Base-by-base conservation (phyloP, 2,797 vertebrate species). In the Scolopax bukidnonensis region DNA sequence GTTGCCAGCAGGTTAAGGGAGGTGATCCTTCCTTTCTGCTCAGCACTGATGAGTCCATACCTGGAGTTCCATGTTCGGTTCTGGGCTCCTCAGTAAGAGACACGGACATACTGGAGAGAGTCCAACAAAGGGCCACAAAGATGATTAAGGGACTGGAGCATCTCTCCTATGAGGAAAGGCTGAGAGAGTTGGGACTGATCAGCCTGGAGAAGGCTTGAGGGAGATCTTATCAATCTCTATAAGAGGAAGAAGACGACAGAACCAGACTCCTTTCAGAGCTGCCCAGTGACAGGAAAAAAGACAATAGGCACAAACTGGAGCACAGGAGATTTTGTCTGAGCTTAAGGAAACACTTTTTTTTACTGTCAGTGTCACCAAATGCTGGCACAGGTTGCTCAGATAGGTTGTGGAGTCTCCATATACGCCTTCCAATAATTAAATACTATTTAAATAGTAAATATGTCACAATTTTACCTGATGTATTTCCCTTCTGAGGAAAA, bases 401-500 rank as follows among this genome's bases (percentile, higher is more conserved):
- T 13, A 51, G 10, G 4, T 30, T 36, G 12, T 16, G 16, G 28
- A 61, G 48, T 38, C 23, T 38, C 32, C 16, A 18, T 30, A 43
- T 32, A n/a, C 17, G 33, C 10, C 17, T 78, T 90, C n/a, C 24
- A 67, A 83, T 36, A 43, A 17, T 65, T 21, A 69, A 67, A n/a
- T 90, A 60, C 40, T 87, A 93, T 61, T 59, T 11, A 70, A 64
- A 57, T 63, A 94, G 54, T 53, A 94, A 65, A 79, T 67, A 53
- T 81, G 61, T 80, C n/a, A 40, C 24, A 45, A 27, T 68, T 91
- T 48, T n/a, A 65, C 60, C 45, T 83, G 41, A 33, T 81, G 6
- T 28, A 76, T 60, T 95, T 89, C 67, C 24, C 16, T 90, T 81
- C 41, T 54, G 89, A 96, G 95, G 67, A 70, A 82, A 85, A 59